Evolutionary conservation across 2,797 vertebrate species (phyloP), one percentile per base, ranked within the genome.

Genomic region (Sebastolobus altivelis): DNA sequence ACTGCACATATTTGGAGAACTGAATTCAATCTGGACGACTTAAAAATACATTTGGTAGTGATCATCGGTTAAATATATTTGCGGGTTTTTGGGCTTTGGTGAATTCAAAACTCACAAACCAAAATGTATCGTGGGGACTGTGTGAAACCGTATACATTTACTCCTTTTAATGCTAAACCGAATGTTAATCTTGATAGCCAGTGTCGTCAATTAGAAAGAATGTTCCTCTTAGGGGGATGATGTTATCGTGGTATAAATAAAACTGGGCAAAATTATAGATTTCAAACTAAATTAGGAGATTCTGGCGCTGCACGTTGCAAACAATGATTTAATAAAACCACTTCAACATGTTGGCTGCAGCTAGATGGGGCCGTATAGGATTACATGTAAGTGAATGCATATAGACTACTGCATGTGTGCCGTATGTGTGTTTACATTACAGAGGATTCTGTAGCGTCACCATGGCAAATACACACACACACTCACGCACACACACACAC

Each of bases 381-480:
- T 91, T 88, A 88, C 88, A 80, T 65, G 69, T 68, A 82, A 87
- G 84, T 88, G 73, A 88, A 87, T 78, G 38, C 82, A 87, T 84
- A 69, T 72, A 88, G 81, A 72, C 81, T 59, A 33, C 27, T 66
- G 65, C 49, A 75, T 79, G 60, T 82, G 75, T 31, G 38, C 71
- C 31, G 7, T 81, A 52, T 60, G 54, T 65, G 73, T 88, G 89
- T 90, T 90, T 91, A 91, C 79, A 77, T 87, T 90, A 58, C 67
- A 38, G 54, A 13, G 25, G 52, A 86, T 87, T 70, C 77, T 66
- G 56, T 59, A 49, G 46, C 3, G 11, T 81, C 73, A 71, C 74
- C 38, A 72, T 58, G 40, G 71, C 56, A 80, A 60, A 81, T 20
- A 75, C 76, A 80, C 71, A 56, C n/a, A 65, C 40, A 35, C 54